phyloP scores from a whole-genome alignment of 2,888 invertebrate species.

The Pristionchus exspectatus region DNA sequence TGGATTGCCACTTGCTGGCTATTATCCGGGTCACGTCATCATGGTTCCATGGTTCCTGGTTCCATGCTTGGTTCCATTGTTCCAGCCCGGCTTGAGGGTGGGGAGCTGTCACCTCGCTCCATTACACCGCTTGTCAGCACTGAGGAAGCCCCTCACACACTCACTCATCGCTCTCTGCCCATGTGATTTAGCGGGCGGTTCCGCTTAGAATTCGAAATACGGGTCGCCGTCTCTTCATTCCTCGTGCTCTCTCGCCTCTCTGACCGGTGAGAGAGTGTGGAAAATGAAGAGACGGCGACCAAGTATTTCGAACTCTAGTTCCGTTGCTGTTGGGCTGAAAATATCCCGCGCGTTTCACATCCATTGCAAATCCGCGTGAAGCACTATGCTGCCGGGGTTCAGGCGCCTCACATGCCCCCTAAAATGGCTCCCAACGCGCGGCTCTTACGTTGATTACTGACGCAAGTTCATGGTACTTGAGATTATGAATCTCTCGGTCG shows the following conservation, averaged over 20 bases:
- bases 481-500: not conserved
- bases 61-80: not conserved
- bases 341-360: no score
- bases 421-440: not conserved
- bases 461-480: not conserved
- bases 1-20: not conserved
- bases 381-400: not conserved
- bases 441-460: not conserved
- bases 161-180: not conserved
- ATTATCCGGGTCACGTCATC: not conserved
- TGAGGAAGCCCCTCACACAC: not conserved
- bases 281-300: no score
- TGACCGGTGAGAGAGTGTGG: no score
- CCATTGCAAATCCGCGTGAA: not conserved
- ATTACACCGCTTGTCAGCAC: not conserved
- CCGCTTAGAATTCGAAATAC: no score
- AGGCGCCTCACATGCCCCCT: not conserved
- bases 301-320: no score
- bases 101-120: not conserved
- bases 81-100: not conserved
- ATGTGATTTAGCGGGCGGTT: slow-evolving; percentile 13
- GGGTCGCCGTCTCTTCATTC: no score
- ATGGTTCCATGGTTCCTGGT: not conserved
- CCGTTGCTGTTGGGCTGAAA: not conserved
- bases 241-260: no score